Evolutionary conservation across 2,888 invertebrate genomes (phyloP), one percentile per base, ranked within the genome.

Genomic region (Toxonevra muliebris): DNA sequence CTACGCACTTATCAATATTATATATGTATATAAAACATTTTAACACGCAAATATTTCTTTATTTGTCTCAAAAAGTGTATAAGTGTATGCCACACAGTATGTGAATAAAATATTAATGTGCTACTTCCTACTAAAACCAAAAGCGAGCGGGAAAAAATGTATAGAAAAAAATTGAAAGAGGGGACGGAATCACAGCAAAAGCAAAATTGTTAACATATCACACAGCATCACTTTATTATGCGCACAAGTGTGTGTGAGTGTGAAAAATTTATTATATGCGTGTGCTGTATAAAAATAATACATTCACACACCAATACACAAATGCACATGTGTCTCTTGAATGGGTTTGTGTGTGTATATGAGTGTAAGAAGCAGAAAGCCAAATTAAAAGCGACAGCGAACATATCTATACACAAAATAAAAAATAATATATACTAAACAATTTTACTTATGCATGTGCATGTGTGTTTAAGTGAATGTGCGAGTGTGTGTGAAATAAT

Each of bases 361-460:
- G 17, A 17, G 43, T 45, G 13, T 17, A 48, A 48, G 15, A 48
- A 48, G 12, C 41, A 48, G 41, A 43, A 40, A 65, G 45, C 50
- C 19, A 65, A 65, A 65, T 65, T 65, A 58, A 65, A 65, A 65
- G 13, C 20, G 65, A 65, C 65, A 58, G 58, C 48, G 10, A 58
- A 58, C 52, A 52, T 15, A 59, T 52, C 41, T 55, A 17, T 42
- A 40, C 52, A 50, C n/a, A 45, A 61, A 15, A n/a, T 55, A 7
- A 30, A n/a, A n/a, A n/a, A n/a, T n/a, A n/a, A n/a, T n/a, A n/a
- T n/a, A 30, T 30, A 30, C 30, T 30, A 30, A 30, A 30, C 30
- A 30, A 30, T 30, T 30, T 30, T 30, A 30, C 30, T 30, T 30
- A 30, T 30, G 30, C 30, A 30, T 7, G 30, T 30, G 7, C 7